Conservation (phyloP, 2,113 vertebrate species). For the Rhipidura dahli region DNA sequence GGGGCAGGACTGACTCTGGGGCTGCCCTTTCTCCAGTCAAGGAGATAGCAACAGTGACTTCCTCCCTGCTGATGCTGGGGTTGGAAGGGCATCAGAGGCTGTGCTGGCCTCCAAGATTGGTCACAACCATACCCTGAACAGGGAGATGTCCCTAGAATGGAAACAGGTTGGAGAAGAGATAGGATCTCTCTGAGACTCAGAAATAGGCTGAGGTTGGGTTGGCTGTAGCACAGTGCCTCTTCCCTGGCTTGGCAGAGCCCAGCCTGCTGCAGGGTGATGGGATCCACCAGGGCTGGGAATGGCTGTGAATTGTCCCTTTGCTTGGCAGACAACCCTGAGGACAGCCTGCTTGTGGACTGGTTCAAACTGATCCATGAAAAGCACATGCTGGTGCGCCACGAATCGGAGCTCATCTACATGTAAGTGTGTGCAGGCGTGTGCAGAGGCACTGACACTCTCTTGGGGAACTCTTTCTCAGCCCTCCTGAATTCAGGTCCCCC, state of each 20-base stretch:
- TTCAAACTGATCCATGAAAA: constrained; percentile 88
- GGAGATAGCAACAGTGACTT: not conserved
- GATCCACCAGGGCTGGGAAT: not conserved
- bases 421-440: constrained; percentile 78
- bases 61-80: not conserved
- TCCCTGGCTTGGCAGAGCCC: not conserved
- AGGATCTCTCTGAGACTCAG: not conserved
- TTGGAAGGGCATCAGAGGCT: not conserved
- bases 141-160: not conserved
- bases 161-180: not conserved
- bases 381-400: constrained; percentile 81
- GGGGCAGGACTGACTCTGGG: not conserved
- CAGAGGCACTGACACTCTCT: not conserved
- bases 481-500: not conserved
- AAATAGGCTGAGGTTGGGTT: not conserved
- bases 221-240: not conserved
- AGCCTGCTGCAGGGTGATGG: not conserved
- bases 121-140: not conserved
- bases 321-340: constrained; percentile 82
- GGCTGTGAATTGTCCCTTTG: not conserved
- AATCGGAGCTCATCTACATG: constrained; percentile 88
- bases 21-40: not conserved
- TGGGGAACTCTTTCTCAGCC: not conserved
- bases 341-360: constrained; percentile 87
- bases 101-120: not conserved